Evolutionary conservation across 2,113 vertebrate genomes (phyloP).

Genomic region (Pseudopipra pipra): DNA sequence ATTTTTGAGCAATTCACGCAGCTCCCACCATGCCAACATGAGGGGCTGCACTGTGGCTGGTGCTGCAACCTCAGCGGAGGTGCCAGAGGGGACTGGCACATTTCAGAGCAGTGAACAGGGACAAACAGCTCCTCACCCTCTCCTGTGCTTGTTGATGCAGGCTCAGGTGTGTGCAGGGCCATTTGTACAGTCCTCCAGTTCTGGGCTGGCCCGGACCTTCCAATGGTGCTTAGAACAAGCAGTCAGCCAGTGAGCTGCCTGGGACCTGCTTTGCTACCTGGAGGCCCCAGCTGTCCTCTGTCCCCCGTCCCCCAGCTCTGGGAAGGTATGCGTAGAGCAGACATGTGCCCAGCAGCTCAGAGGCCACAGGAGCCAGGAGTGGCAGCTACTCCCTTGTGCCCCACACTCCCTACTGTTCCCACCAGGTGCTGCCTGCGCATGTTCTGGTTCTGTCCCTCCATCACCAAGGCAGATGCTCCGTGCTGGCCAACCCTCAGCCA

Average conservation of each 20-base stretch:
- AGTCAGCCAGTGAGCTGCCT: not conserved
- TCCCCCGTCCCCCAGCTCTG: not conserved
- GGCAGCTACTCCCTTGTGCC: not conserved
- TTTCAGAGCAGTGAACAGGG: not conserved
- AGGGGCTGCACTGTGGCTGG: not conserved
- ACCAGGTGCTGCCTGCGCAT: not conserved
- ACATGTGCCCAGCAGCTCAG: not conserved
- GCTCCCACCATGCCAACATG: accelerated
- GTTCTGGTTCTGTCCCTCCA: not conserved
- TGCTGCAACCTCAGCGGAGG: not conserved
- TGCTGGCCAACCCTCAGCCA: not conserved
- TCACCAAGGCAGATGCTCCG: not conserved
- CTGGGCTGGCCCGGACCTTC: not conserved
- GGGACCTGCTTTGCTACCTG: not conserved
- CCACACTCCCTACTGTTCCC: not conserved
- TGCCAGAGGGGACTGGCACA: not conserved
- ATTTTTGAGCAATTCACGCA: not conserved
- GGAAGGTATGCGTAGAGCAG: not conserved
- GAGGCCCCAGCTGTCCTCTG: not conserved
- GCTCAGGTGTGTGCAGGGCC: not conserved
- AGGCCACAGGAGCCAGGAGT: not conserved
- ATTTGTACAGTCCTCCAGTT: not conserved
- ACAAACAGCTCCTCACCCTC: not conserved
- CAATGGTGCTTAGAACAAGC: not conserved
- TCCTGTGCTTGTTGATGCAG: not conserved